Evolutionary conservation across 2,797 vertebrate genomes (phyloP).

Genomic region (Bovichtus variegatus): DNA sequence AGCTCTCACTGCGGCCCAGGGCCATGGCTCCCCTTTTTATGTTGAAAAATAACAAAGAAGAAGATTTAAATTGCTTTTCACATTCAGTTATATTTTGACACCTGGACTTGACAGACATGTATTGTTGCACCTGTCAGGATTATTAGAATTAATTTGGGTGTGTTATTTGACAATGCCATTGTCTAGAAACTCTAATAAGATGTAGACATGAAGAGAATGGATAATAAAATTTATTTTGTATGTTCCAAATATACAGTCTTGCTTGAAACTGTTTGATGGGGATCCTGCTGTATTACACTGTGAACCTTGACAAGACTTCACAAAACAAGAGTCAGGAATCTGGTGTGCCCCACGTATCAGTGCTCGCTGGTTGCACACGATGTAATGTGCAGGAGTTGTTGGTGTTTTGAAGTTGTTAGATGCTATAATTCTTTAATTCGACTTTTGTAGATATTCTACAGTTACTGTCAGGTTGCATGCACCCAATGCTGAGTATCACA

Average conservation of each 20-base stretch:
- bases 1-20: conserved; percentile 75
- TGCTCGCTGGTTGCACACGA: conserved; percentile 73
- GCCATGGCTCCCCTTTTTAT: conserved; percentile 84
- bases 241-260: conserved; percentile 90
- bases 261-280: conserved; percentile 87
- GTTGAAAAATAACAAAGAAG: conserved; percentile 84
- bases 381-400: conserved; percentile 83
- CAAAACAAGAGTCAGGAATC: conserved; percentile 74
- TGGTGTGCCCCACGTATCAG: conserved; percentile 72
- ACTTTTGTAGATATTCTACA: conserved; percentile 86
- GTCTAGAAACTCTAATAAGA: conserved; percentile 87
- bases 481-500: conserved; percentile 86
- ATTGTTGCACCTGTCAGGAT: conserved; percentile 84
- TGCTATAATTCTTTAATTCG: conserved; percentile 84
- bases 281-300: conserved; percentile 86
- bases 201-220: conserved; percentile 89
- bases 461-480: conserved; percentile 86
- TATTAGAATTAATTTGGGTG: conserved; percentile 84
- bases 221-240: conserved; percentile 95
- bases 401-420: conserved; percentile 85
- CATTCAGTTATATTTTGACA: conserved; percentile 84
- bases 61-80: conserved; percentile 83
- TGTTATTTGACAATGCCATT: conserved; percentile 85
- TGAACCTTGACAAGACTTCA: conserved; percentile 85
- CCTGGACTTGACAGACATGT: conserved; percentile 83